phyloP scores from a whole-genome alignment of 2,113 vertebrate genomes.

The Cyanistes caeruleus region DNA sequence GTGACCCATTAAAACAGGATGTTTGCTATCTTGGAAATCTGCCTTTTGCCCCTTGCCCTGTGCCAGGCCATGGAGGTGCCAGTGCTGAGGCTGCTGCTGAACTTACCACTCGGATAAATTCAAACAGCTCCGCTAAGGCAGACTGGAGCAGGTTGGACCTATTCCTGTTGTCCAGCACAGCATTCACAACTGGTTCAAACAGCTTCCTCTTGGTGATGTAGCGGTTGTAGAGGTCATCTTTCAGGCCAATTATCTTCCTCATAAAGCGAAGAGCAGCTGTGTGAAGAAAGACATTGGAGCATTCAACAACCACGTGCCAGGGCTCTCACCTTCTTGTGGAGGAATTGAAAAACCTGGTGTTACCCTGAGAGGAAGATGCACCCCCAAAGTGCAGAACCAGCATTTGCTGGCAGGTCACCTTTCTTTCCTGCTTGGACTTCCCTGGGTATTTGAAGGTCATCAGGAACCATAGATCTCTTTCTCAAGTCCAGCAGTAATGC shows the following conservation, averaged over 20 bases:
- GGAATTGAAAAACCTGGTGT: background rate
- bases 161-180: conserved; percentile 93
- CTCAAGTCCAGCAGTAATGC: background rate
- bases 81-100: background rate
- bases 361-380: background rate
- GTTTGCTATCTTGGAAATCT: background rate
- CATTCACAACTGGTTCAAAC: conserved; percentile 96
- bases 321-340: background rate
- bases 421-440: background rate
- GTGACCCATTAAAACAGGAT: background rate
- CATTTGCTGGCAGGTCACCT: background rate
- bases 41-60: background rate
- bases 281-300: background rate
- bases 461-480: background rate
- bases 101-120: conserved; percentile 94
- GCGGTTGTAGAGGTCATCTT: conserved; percentile 94
- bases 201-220: conserved; percentile 96
- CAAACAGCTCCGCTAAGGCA: conserved; percentile 93
- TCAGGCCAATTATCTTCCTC: conserved; percentile 94
- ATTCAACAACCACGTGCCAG: background rate
- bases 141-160: conserved; percentile 94
- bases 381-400: background rate
- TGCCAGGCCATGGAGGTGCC: accelerated
- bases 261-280: conserved; percentile 95
- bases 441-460: background rate